Percentiles rank a stretch among this genome's conserved stretches.
Evolutionary conservation across 2,113 vertebrate species (phyloP).

Genomic region (Oplegnathus fasciatus): DNA sequence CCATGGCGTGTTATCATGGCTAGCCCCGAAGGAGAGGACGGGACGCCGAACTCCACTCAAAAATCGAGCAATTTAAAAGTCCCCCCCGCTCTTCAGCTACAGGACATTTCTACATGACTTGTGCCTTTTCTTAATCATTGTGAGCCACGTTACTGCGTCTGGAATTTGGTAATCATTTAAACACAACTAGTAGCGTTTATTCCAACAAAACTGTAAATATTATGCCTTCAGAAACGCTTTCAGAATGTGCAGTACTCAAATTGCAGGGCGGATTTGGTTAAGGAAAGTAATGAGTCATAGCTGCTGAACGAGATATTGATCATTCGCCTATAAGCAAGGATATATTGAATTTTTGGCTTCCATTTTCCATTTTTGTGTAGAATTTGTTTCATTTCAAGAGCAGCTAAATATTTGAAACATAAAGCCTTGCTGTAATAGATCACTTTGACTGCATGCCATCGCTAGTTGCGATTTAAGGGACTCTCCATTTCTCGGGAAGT

Average conservation of each 20-base stretch:
- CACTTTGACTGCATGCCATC: slow-evolving; percentile 1
- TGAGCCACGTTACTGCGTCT: neutral
- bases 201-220: neutral
- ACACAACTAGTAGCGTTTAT: too few relatives aligned
- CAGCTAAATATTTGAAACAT: too few relatives aligned
- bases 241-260: too few relatives aligned
- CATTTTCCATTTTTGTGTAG: too few relatives aligned
- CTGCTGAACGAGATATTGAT: neutral
- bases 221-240: too few relatives aligned
- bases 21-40: neutral
- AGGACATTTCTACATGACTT: neutral
- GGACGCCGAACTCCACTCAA: neutral
- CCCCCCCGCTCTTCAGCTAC: neutral
- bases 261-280: neutral
- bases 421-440: neutral
- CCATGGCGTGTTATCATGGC: accelerated
- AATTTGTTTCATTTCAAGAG: neutral
- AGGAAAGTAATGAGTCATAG: neutral
- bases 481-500: neutral
- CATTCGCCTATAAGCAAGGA: too few relatives aligned
- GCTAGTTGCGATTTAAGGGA: neutral
- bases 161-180: neutral
- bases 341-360: too few relatives aligned
- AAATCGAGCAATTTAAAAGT: neutral
- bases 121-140: neutral